These are phyloP conservation scores for Strigamia transsilvanica DNA, from an alignment of 2,888 invertebrate genomes.

Conservation along the genomic window DNA sequence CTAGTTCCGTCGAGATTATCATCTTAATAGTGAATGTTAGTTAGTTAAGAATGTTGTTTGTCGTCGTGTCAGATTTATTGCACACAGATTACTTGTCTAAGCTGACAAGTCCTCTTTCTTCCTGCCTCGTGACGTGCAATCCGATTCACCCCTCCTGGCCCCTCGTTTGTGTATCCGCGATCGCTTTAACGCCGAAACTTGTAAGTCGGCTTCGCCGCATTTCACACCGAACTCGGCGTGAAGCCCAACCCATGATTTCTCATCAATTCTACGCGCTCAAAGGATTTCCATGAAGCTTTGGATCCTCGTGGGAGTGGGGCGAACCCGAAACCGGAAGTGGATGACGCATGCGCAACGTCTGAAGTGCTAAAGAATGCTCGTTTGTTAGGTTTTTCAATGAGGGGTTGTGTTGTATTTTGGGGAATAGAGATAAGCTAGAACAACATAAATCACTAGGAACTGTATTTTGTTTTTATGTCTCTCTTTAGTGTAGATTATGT, in stretches of 20 bases:
- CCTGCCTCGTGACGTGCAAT: neutral
- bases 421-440: neutral
- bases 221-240: neutral
- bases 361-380: neutral
- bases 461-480: neutral
- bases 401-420: neutral
- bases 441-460: neutral
- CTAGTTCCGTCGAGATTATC: neutral
- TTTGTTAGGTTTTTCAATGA: neutral
- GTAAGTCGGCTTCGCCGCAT: neutral
- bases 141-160: neutral
- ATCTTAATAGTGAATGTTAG: slow-evolving; percentile 3
- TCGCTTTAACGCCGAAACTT: neutral
- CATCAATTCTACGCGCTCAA: neutral
- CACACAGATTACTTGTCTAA: neutral
- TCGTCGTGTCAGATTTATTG: neutral
- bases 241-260: slow-evolving; percentile 1
- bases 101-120: neutral
- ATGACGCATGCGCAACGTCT: neutral
- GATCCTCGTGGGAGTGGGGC: neutral
- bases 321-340: neutral
- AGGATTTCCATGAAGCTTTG: neutral
- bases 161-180: neutral
- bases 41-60: slow-evolving; percentile 1
- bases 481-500: neutral